Evolutionary conservation across 2,888 invertebrate species (phyloP), one percentile per base, ranked within the genome.

Genomic region (Drosophila pullipes): DNA sequence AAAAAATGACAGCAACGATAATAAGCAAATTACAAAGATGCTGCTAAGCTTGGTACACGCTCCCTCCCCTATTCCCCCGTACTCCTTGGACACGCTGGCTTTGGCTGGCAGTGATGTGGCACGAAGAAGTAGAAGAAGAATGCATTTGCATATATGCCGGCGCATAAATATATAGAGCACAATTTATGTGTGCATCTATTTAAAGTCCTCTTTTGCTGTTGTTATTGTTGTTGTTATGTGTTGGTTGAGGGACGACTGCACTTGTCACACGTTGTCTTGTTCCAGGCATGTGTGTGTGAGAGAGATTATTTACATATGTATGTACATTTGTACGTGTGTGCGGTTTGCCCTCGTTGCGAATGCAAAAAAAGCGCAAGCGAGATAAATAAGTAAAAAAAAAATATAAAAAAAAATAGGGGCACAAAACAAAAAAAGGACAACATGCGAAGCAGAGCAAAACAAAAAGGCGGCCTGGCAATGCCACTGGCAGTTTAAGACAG

Each of bases 171-270:
- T 83, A 83, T 77, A 74, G 83, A 86, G 72, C 76, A 78, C 76
- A 89, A 85, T 85, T 86, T 85, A 85, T 85, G 86, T 88, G 69
- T 85, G 89, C 89, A 85, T 89, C 83, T 89, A 81, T 76, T 85
- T 83, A 88, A 80, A 73, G 66, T 75, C 73, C 57, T 74, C 54
- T 60, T 60, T 59, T 41, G 64, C 54, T 60, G 31, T 1, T 22
- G 31, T 31, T 30, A 4, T n/a, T 52, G 18, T 57, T 57, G 22
- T 39, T 62, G 11, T 54, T 25, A 11, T 59, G 62, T 63, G n/a
- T 69, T 57, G 53, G 41, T 69, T 70, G 64, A 60, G 74, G 71
- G 74, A 67, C 66, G 79, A 82, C 80, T 81, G 82, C 82, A 79
- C 80, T 82, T 81, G 81, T 81, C 81, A 81, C 81, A 80, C 80